Evolutionary conservation across 2,797 vertebrate genomes (phyloP).

Genomic region (Lutjanus argentimaculatus): DNA sequence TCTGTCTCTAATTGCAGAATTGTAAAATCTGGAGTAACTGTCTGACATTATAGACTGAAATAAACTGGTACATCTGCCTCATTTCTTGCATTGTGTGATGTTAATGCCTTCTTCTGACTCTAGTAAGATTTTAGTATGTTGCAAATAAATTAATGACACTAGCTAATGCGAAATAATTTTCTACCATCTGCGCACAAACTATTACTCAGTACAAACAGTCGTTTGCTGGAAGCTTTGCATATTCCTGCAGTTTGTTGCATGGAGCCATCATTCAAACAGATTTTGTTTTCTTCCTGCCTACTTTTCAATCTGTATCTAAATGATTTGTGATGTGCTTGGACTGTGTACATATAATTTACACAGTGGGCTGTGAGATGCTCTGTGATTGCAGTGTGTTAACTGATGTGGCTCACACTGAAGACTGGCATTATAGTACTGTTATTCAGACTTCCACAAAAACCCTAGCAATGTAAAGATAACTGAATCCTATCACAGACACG

Average conservation of each 20-base stretch:
- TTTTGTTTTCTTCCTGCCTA: background rate
- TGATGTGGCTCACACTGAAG: conserved; percentile 11
- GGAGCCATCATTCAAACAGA: background rate
- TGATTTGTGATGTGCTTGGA: background rate
- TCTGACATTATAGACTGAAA: no score
- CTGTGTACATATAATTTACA: conserved; percentile 8
- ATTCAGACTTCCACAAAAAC: no score
- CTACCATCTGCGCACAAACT: background rate
- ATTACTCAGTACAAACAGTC: conserved; percentile 12
- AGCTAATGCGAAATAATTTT: conserved; percentile 18
- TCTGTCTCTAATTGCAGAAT: background rate
- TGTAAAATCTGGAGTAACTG: background rate
- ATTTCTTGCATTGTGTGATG: no score
- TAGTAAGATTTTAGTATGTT: background rate
- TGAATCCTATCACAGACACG: no score
- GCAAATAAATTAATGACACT: conserved; percentile 3
- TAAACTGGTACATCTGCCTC: no score
- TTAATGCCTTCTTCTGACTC: no score
- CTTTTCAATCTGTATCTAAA: background rate
- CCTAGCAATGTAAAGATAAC: no score
- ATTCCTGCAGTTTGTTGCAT: conserved; percentile 27
- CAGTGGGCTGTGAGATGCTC: conserved; percentile 7
- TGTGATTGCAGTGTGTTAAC: conserved; percentile 16
- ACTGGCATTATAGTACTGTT: background rate
- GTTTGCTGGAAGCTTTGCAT: conserved; percentile 19